Conservation (phyloP, 2,113 vertebrate species). For the Caretta caretta region DNA sequence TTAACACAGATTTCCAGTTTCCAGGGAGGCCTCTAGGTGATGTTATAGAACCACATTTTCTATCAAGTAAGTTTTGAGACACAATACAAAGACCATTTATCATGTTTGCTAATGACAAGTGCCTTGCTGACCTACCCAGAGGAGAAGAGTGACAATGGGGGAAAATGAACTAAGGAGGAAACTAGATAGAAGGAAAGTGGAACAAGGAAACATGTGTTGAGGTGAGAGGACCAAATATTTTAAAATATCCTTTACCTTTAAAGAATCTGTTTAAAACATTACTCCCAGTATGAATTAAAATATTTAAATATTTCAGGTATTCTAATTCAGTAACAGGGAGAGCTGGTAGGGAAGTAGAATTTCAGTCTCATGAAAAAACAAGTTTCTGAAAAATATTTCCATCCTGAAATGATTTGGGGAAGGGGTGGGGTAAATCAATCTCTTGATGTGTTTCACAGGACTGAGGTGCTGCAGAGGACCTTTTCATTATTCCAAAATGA, state of each 20-base stretch:
- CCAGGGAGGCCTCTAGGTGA: background rate
- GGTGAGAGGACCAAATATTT: background rate
- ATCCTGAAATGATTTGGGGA: no score
- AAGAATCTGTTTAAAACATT: background rate
- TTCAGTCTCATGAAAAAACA: background rate
- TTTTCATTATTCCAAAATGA: no score
- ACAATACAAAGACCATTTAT: constrained; percentile 20
- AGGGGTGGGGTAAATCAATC: no score
- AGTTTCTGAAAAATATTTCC: no score
- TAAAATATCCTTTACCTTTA: background rate
- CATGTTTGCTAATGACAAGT: background rate
- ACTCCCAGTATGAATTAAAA: background rate
- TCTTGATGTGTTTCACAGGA: no score
- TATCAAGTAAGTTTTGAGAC: constrained; percentile 6
- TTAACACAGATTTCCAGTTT: constrained; percentile 5
- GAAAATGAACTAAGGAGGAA: background rate
- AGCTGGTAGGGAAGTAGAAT: background rate
- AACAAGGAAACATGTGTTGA: background rate
- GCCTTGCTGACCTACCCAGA: background rate
- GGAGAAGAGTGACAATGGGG: background rate
- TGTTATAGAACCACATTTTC: constrained; percentile 28
- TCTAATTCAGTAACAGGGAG: background rate
- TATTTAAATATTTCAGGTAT: background rate
- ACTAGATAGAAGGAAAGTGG: no score
- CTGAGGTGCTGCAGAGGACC: no score